phyloP scores from a whole-genome alignment of 2,888 invertebrate genomes.

The Euplexia lucipara region DNA sequence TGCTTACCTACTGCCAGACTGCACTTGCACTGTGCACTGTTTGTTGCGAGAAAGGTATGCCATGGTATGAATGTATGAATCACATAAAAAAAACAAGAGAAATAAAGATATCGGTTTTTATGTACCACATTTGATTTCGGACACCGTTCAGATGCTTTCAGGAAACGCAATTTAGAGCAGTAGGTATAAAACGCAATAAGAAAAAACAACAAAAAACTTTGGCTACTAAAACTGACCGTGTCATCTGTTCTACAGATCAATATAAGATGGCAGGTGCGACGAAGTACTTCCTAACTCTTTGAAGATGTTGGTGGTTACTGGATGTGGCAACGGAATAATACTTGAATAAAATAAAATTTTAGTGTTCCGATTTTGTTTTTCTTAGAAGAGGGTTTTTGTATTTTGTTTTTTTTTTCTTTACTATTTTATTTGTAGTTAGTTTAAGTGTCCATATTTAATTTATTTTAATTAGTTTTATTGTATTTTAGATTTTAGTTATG shows the following conservation, averaged over 20 bases:
- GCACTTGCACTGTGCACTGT: too few relatives aligned
- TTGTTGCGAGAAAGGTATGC: too few relatives aligned
- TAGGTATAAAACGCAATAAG: conserved; percentile 21
- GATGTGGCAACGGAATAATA: conserved; percentile 21
- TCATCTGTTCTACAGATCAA: conserved; percentile 51
- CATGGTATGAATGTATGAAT: too few relatives aligned
- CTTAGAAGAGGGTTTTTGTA: too few relatives aligned
- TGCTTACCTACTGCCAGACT: too few relatives aligned
- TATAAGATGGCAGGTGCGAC: conserved; percentile 53
- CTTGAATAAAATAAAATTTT: too few relatives aligned
- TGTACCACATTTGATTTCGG: conserved; percentile 13
- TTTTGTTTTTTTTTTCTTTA: too few relatives aligned
- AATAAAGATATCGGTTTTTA: conserved; percentile 3
- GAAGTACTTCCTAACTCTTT: conserved; percentile 37
- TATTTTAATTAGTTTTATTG: too few relatives aligned
- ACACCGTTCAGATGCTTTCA: not conserved
- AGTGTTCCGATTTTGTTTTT: too few relatives aligned
- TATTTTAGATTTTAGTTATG: too few relatives aligned
- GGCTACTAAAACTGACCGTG: conserved; percentile 26
- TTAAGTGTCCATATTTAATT: too few relatives aligned
- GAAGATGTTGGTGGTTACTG: conserved; percentile 5
- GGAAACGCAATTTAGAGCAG: not conserved
- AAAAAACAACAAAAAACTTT: conserved; percentile 17
- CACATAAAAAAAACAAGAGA: not conserved
- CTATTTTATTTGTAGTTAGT: too few relatives aligned